phyloP scores from a whole-genome alignment of 2,797 vertebrate genomes.

The Adrianichthys oophorus region DNA sequence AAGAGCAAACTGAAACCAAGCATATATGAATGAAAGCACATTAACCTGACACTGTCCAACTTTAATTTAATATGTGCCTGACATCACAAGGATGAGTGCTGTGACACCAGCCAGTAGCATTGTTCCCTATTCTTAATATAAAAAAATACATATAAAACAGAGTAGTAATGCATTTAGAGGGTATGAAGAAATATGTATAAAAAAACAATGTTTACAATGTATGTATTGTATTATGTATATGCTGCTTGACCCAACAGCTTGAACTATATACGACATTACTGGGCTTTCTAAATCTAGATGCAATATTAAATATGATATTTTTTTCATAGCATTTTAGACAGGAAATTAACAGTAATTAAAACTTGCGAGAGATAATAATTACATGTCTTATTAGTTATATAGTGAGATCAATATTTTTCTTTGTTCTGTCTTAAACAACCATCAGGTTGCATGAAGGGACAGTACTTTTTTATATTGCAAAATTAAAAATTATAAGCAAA shows the following conservation, averaged over 20 bases:
- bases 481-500: too few relatives aligned
- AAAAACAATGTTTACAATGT: constrained; percentile 16
- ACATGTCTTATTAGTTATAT: too few relatives aligned
- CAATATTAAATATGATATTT: too few relatives aligned
- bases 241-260: not conserved
- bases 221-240: constrained; percentile 5
- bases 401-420: too few relatives aligned
- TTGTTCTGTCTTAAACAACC: too few relatives aligned
- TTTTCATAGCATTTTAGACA: too few relatives aligned
- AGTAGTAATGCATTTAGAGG: constrained; percentile 49
- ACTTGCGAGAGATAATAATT: too few relatives aligned
- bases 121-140: constrained; percentile 40
- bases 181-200: constrained; percentile 32
- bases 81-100: constrained; percentile 40
- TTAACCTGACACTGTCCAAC: constrained; percentile 30
- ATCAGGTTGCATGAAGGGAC: too few relatives aligned
- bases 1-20: constrained; percentile 24
- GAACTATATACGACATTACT: not conserved
- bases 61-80: constrained; percentile 32
- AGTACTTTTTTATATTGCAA: too few relatives aligned
- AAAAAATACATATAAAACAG: constrained; percentile 24
- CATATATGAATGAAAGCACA: constrained; percentile 1
- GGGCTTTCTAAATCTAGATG: not conserved
- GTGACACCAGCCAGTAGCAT: constrained; percentile 50
- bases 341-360: too few relatives aligned